Evolutionary conservation across 2,797 vertebrate species (phyloP).

Genomic region (Psittacula echo): DNA sequence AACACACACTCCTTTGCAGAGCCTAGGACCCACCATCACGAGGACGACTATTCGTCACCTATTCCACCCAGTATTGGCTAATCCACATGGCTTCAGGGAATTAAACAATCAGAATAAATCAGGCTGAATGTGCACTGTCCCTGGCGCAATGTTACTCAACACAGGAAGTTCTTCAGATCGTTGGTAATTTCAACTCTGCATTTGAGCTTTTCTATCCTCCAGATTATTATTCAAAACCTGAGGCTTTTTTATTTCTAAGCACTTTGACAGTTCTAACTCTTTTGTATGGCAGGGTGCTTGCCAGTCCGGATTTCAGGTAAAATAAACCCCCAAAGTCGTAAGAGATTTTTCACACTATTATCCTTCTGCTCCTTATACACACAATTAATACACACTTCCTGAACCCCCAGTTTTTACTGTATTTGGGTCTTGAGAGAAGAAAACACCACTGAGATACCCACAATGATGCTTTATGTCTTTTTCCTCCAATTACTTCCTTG

Average conservation of each 20-base stretch:
- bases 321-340: not conserved
- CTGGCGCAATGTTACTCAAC: not conserved
- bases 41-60: not conserved
- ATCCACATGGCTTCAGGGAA: not conserved
- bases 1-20: accelerated
- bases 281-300: not conserved
- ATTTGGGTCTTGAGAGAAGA: not conserved
- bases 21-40: not conserved
- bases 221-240: not conserved
- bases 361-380: not conserved
- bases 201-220: not conserved
- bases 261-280: not conserved
- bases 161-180: not conserved
- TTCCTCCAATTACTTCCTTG: not conserved
- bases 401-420: not conserved
- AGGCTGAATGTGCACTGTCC: not conserved
- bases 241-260: not conserved
- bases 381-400: not conserved
- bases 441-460: not conserved
- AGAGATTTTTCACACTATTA: not conserved
- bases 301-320: not conserved
- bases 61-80: not conserved
- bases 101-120: accelerated
- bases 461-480: not conserved
- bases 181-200: not conserved